These are phyloP conservation scores for Hyphantria cunea DNA, from an alignment of 1,140 invertebrate genomes.

Conservation along the genomic window DNA sequence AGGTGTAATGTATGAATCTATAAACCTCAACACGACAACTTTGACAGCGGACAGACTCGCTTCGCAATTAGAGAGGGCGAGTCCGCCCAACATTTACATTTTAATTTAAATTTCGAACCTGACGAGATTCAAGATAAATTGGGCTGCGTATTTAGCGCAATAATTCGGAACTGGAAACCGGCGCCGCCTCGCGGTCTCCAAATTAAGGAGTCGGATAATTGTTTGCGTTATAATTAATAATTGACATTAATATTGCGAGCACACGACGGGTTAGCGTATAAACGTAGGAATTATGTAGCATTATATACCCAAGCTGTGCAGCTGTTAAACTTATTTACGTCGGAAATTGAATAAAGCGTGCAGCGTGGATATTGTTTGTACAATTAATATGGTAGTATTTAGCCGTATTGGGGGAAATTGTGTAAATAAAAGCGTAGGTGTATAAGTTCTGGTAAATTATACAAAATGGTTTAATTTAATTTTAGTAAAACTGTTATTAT, in stretches of 20 bases:
- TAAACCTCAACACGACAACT: constrained; percentile 41
- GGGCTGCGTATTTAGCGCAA: constrained; percentile 65
- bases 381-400: neutral
- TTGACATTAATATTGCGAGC: constrained; percentile 54
- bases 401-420: neutral
- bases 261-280: constrained; percentile 15
- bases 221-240: constrained; percentile 66
- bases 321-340: constrained; percentile 25
- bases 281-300: constrained; percentile 11
- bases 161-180: constrained; percentile 50
- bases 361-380: constrained; percentile 1
- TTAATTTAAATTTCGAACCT: constrained; percentile 78
- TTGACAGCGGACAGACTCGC: constrained; percentile 58
- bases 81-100: constrained; percentile 76
- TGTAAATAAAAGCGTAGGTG: neutral
- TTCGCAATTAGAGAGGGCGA: constrained; percentile 68
- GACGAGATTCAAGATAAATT: constrained; percentile 78
- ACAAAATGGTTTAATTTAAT: too few relatives aligned
- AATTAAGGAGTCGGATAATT: constrained; percentile 61
- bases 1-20: constrained; percentile 31
- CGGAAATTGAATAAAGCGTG: constrained; percentile 22
- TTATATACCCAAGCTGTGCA: constrained; percentile 20
- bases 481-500: too few relatives aligned
- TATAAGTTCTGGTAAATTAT: too few relatives aligned
- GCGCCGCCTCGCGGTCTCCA: constrained; percentile 49